Percentiles rank a stretch among this genome's conserved stretches.
These are phyloP conservation scores for human DNA, from an alignment of 2,113 vertebrate genomes.

Conservation along the genomic window DNA sequence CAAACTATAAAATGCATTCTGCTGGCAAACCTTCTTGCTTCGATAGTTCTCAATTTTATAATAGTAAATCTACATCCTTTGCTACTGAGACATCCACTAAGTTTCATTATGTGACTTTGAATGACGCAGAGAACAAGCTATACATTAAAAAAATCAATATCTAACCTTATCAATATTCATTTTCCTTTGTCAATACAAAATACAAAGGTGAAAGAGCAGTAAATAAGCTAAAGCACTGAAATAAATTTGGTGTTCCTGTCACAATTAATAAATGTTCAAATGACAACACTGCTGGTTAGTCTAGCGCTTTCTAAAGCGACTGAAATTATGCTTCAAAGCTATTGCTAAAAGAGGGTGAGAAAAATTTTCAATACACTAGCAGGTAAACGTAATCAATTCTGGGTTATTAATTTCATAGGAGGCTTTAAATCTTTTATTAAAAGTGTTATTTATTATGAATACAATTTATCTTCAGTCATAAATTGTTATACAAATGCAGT, in stretches of 20 bases:
- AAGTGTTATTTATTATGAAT: background rate
- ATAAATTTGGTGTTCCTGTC: slow-evolving; percentile 89
- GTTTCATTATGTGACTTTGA: slow-evolving; percentile 86
- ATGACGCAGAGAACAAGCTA: slow-evolving; percentile 82
- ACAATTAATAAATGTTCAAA: slow-evolving; percentile 89
- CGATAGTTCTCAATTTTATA: slow-evolving; percentile 78
- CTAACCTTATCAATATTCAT: slow-evolving; percentile 90
- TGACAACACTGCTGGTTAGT: slow-evolving; percentile 77
- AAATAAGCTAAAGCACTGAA: slow-evolving; percentile 87
- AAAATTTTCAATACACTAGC: background rate
- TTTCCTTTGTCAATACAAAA: slow-evolving; percentile 89
- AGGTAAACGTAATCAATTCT: background rate
- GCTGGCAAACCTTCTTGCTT: slow-evolving; percentile 79
- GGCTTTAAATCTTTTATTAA: background rate
- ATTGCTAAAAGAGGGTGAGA: slow-evolving; percentile 51
- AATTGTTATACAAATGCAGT: background rate
- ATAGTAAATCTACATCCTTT: slow-evolving; percentile 80
- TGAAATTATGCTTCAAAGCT: slow-evolving; percentile 62
- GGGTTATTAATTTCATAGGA: background rate
- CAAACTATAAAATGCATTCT: slow-evolving; percentile 77
- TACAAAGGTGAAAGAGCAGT: slow-evolving; percentile 89
- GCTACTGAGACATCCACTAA: slow-evolving; percentile 75
- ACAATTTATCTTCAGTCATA: background rate
- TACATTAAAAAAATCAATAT: slow-evolving; percentile 88
- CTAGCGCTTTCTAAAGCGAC: slow-evolving; percentile 65